Percentiles rank a stretch among this genome's conserved stretches.
These are phyloP conservation scores for Boloria euphrosyne DNA, from an alignment of 2,888 invertebrate species.

Conservation along the genomic window DNA sequence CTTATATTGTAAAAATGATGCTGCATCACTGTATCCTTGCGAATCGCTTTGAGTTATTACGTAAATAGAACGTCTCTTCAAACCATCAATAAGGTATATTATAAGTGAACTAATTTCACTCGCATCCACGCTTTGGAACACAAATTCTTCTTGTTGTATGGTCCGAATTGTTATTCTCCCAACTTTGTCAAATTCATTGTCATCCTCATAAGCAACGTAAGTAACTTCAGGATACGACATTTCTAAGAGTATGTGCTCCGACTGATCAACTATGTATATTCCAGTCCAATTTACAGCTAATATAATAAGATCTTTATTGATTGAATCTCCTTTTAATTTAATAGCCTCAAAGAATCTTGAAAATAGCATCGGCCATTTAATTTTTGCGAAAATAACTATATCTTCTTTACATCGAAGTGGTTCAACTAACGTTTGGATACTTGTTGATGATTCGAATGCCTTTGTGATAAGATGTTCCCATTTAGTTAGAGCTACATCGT, in stretches of 20 bases:
- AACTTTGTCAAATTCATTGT: conserved; percentile 73
- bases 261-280: conserved; percentile 94
- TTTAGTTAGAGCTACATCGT: conserved; percentile 83
- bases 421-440: conserved; percentile 85
- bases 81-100: conserved; percentile 91
- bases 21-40: conserved; percentile 79
- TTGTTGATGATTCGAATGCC: conserved; percentile 87
- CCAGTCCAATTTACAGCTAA: conserved; percentile 98
- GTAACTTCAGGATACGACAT: conserved; percentile 93
- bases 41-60: conserved; percentile 88
- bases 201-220: conserved; percentile 84
- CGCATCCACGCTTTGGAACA: conserved; percentile 94
- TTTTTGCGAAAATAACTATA: conserved; percentile 94
- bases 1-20: conserved; percentile 82
- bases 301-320: conserved; percentile 88
- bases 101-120: conserved; percentile 92
- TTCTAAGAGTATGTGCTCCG: conserved; percentile 94
- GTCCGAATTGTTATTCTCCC: conserved; percentile 90
- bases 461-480: conserved; percentile 89
- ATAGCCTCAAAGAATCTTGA: conserved; percentile 96
- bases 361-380: conserved; percentile 97
- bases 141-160: conserved; percentile 93
- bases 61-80: conserved; percentile 92
- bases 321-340: conserved; percentile 86
- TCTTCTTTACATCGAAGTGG: conserved; percentile 91